phyloP scores from a whole-genome alignment of 2,113 vertebrate genomes.

The Seriola rivoliana region DNA sequence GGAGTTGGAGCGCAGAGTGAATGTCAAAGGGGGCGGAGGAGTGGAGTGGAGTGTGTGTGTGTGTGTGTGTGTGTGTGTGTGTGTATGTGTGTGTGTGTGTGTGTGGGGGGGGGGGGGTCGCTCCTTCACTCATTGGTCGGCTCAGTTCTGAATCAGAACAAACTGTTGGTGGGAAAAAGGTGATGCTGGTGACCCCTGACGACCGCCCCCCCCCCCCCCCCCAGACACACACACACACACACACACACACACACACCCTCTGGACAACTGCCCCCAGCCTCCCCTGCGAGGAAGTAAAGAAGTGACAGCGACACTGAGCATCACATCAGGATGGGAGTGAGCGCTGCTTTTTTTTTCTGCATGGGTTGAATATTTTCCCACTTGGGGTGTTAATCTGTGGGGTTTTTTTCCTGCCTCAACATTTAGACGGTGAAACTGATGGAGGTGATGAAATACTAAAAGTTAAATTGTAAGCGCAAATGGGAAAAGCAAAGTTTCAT shows the following conservation, averaged over 20 bases:
- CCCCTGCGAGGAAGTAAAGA: no score
- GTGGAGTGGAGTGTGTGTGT: neutral
- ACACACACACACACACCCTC: no score
- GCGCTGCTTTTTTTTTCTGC: constrained; percentile 8
- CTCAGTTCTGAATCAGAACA: neutral
- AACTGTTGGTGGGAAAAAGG: neutral
- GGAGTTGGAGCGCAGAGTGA: constrained; percentile 91
- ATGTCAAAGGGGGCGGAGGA: constrained; percentile 90
- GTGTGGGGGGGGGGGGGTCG: constrained; percentile 2
- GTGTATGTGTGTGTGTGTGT: neutral
- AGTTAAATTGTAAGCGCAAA: constrained; percentile 18
- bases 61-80: no score
- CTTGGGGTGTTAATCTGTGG: constrained; percentile 15
- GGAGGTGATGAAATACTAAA: constrained; percentile 50
- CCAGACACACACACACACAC: no score
- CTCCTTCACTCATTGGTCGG: neutral
- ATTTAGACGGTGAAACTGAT: constrained; percentile 9
- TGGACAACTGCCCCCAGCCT: neutral
- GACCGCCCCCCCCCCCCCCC: no score
- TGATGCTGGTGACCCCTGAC: neutral
- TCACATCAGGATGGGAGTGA: constrained; percentile 8
- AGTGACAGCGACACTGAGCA: neutral
- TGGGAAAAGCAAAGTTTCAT: constrained; percentile 20
- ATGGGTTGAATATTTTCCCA: constrained; percentile 12
- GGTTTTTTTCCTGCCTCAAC: neutral